Conservation (phyloP, 2,113 vertebrate species). For the Xenopus borealis region DNA sequence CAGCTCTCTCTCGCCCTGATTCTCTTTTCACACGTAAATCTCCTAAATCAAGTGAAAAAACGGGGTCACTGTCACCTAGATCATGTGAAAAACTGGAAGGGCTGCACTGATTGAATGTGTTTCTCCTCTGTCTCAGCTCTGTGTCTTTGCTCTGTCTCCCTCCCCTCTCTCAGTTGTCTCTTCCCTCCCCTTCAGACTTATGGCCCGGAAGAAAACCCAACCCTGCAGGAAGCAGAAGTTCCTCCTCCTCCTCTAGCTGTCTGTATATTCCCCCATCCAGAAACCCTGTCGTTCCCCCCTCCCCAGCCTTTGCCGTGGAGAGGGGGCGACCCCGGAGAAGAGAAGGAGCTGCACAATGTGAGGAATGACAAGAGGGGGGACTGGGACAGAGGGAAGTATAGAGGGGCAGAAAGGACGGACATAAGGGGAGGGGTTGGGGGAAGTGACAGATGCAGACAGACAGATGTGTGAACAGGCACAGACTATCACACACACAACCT, state of each 20-base stretch:
- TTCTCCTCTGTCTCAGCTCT: not conserved
- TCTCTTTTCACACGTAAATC: not conserved
- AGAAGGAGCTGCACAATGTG: not conserved
- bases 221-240: constrained; percentile 15
- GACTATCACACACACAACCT: not conserved
- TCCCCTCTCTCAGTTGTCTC: not conserved
- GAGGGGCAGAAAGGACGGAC: not conserved
- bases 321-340: constrained; percentile 29
- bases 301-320: constrained; percentile 24
- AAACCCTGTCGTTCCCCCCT: constrained; percentile 11
- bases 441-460: constrained; percentile 38
- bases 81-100: no score
- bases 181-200: not conserved
- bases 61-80: no score
- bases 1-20: constrained; percentile 6
- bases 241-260: constrained; percentile 25
- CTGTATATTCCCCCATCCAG: constrained; percentile 7
- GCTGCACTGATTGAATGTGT: no score
- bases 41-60: no score
- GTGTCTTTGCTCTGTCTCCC: not conserved
- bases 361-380: not conserved
- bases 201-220: constrained; percentile 32
- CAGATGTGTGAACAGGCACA: not conserved
- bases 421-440: not conserved
- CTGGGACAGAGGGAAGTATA: not conserved